Evolutionary conservation across 2,888 invertebrate species (phyloP).

Genomic region (Zygothrica quintamaculata): DNA sequence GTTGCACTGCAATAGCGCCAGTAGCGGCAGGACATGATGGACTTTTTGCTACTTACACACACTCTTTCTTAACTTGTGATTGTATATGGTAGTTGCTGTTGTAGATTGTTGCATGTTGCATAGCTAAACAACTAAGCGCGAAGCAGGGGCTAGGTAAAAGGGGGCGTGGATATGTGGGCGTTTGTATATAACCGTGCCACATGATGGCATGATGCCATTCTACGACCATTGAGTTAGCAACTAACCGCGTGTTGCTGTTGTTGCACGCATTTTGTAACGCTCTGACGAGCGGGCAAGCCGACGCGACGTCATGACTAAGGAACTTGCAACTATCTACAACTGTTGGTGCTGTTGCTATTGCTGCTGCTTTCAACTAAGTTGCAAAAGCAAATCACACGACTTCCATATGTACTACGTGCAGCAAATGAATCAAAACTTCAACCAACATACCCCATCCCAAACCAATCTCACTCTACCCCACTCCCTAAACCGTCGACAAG

Average conservation of each 20-base stretch:
- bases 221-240: background rate
- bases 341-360: constrained; percentile 12
- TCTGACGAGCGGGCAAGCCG: constrained; percentile 27
- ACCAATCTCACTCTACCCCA: too few relatives aligned
- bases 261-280: constrained; percentile 48
- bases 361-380: constrained; percentile 42
- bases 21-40: constrained; percentile 44
- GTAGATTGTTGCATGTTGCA: constrained; percentile 60
- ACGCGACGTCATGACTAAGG: constrained; percentile 33
- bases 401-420: constrained; percentile 54
- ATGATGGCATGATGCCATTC: constrained; percentile 1
- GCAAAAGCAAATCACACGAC: constrained; percentile 55
- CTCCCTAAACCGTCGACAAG: constrained; percentile 23
- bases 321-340: constrained; percentile 19
- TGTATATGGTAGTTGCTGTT: constrained; percentile 11
- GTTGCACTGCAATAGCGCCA: constrained; percentile 10
- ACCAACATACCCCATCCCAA: constrained; percentile 30
- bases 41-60: constrained; percentile 29
- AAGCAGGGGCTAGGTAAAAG: background rate
- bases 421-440: constrained; percentile 66
- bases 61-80: constrained; percentile 36
- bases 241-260: constrained; percentile 13
- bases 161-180: constrained; percentile 9
- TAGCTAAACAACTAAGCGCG: constrained; percentile 43
- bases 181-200: constrained; percentile 24